phyloP scores from a whole-genome alignment of 2,113 vertebrate species.

The Oceanites oceanicus region DNA sequence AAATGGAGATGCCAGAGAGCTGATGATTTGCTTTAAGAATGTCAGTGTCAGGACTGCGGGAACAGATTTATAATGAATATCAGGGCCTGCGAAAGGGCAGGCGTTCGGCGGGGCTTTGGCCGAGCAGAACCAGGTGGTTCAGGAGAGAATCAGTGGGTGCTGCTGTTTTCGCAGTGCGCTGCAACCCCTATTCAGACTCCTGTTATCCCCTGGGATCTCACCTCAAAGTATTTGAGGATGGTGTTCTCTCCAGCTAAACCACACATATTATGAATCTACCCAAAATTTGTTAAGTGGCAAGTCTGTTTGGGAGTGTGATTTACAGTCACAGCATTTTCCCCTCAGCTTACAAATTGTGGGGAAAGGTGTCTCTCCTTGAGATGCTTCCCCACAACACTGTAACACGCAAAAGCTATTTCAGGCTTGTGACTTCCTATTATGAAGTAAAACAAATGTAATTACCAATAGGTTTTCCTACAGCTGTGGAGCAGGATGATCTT shows the following conservation, averaged over 20 bases:
- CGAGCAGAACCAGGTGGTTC: background rate
- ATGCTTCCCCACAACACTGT: no score
- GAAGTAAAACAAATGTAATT: background rate
- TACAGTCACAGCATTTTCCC: background rate
- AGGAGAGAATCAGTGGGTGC: background rate
- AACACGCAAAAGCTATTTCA: background rate
- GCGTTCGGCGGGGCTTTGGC: fast-evolving
- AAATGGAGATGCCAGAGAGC: slow-evolving; percentile 9
- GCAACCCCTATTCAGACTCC: fast-evolving
- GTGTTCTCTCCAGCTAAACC: background rate
- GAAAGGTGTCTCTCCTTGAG: background rate
- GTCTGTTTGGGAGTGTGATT: background rate
- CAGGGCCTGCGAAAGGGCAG: background rate
- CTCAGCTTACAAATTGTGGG: background rate
- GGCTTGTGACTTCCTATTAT: background rate
- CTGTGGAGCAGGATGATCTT: no score
- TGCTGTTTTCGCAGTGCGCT: background rate
- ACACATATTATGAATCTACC: background rate
- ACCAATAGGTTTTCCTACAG: background rate
- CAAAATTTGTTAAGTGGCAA: background rate
- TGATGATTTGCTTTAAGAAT: slow-evolving; percentile 8
- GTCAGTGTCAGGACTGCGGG: background rate
- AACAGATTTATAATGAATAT: background rate
- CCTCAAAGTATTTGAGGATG: background rate
- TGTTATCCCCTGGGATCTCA: background rate